These are phyloP conservation scores for Macropus fuliginosus DNA, from an alignment of 2,797 vertebrate genomes.

Conservation along the genomic window DNA sequence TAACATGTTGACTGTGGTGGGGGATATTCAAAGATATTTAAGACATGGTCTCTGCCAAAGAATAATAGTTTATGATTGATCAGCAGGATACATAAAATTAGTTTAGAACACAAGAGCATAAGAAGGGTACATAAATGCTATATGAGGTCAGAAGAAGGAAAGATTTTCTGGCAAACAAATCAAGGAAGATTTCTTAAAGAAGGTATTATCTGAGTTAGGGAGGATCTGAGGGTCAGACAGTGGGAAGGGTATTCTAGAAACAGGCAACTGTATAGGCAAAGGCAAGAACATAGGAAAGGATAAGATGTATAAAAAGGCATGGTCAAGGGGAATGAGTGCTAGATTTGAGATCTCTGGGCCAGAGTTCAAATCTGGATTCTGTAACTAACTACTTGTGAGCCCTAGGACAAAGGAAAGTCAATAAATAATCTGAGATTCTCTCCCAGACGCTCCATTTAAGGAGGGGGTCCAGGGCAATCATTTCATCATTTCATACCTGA, in stretches of 20 bases:
- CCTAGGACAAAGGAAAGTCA: not conserved
- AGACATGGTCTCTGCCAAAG: not conserved
- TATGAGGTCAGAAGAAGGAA: not conserved
- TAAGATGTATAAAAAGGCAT: not conserved
- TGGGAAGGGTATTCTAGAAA: not conserved
- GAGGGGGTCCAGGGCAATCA: not conserved
- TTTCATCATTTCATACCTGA: not conserved
- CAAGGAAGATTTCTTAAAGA: not conserved
- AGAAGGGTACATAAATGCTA: not conserved
- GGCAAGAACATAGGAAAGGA: not conserved
- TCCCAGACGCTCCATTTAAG: not conserved
- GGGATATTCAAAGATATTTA: not conserved
- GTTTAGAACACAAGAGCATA: not conserved
- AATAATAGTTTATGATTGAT: not conserved
- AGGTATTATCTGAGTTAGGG: not conserved
- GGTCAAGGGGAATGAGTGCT: not conserved
- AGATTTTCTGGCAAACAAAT: not conserved
- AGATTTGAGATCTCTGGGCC: not conserved
- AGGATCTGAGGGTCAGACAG: not conserved
- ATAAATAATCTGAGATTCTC: not conserved
- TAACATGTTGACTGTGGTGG: not conserved
- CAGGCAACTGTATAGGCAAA: not conserved
- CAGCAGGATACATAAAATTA: not conserved
- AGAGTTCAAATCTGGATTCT: not conserved
- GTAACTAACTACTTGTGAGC: not conserved